Evolutionary conservation across 1,140 invertebrate species (phyloP), one percentile per base, ranked within the genome.

Genomic region (Agrypnia vestita): DNA sequence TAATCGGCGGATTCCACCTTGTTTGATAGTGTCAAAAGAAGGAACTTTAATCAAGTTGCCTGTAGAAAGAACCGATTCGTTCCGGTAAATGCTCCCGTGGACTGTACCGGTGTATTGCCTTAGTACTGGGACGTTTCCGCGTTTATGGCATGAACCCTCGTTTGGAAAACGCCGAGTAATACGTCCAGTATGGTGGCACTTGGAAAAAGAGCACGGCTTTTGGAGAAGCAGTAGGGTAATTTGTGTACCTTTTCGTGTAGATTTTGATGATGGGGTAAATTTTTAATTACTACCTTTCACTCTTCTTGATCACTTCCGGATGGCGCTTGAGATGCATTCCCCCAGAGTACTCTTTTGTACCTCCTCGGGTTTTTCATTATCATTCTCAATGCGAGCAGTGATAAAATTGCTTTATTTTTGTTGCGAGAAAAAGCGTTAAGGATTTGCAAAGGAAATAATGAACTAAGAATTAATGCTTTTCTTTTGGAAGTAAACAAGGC

Each of bases 341-440:
- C 67, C 67, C 9, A 51, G 67, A 71, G 67, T 71, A 71, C 67
- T 71, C 19, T 62, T 71, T 71, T 71, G 67, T 71, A 71, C 67
- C 46, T 71, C 46, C 46, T 19, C 64, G 64, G 64, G 67, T 49
- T 71, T 71, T 71, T 71, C 67, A 71, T 71, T 71, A 71, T 71
- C 67, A 71, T 71, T 71, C 67, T 71, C 44, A 25, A 71, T 71
- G 44, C 67, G 67, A 71, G 67, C 67, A 53, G 67, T 71, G 67
- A 71, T 71, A 71, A 71, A 71, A 71, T 71, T 71, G 67, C 47
- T 71, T 71, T 71, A 71, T 51, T 71, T 71, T 71, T 71, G 67
- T 49, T 71, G 25, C 47, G 4, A 71, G 67, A 71, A 71, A 71
- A 53, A 51, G 67, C 51, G 67, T 71, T 71, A 71, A 71, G 47